Base-by-base conservation (phyloP, 2,888 invertebrate species). In the Drosophila birchii region DNA sequence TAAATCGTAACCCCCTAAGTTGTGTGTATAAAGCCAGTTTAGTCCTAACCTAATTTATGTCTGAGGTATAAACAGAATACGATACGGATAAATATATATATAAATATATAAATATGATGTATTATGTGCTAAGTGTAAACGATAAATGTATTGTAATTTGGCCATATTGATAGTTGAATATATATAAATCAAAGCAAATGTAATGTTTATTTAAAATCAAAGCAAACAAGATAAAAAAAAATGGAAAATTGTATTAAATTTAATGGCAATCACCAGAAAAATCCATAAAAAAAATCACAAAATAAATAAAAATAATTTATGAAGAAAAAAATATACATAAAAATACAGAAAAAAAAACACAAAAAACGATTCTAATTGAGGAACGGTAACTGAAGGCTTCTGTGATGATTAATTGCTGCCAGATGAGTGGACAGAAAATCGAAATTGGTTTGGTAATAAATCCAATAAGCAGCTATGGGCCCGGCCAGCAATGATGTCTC, bases 91-190 rank as follows among this genome's bases (percentile, higher is more conserved):
- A 45, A 45, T 49, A 59, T 64, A 64, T 39, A 64, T 29, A 59
- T 57, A 64, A 32, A 64, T 26, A 26, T 56, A 66, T 63, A 68
- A 56, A 68, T 68, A 68, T 56, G 68, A 68, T 68, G 68, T 68
- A 68, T 68, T 68, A 68, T 66, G 66, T 63, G 63, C 34, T 71
- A 83, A 82, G 86, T 78, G 74, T 88, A 88, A 84, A 77, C 87
- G 82, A 85, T 81, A 88, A 88, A 79, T 87, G 85, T 86, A 87
- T 84, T 89, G 86, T 89, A 88, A 89, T 88, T 73, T 90, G 91
- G 91, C 91, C 91, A 91, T 91, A 91, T 90, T 91, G 82, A 91
- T 91, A 91, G 86, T 87, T 87, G 85, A 87, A 87, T 87, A 89
- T 86, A 88, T 78, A 84, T 72, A 78, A 71, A 71, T 59, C 56